Evolutionary conservation across 1,140 invertebrate species (phyloP).

Genomic region (Drosophila kohkoa): DNA sequence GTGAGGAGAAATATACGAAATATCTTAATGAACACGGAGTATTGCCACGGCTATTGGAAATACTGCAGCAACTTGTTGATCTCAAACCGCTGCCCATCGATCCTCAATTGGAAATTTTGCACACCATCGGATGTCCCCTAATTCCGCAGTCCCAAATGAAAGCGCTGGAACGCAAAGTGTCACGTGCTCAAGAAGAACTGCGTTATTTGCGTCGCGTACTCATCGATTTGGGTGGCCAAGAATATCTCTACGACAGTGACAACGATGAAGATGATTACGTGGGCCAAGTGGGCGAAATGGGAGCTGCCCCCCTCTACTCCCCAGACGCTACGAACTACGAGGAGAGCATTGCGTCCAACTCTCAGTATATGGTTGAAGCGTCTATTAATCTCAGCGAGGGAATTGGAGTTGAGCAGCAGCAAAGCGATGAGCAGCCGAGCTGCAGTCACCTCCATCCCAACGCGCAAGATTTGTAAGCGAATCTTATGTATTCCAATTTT

Average conservation of each 20-base stretch:
- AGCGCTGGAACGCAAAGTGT: constrained; percentile 60
- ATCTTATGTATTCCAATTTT: neutral
- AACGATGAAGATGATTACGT: constrained; percentile 62
- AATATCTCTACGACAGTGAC: constrained; percentile 62
- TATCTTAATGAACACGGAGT: constrained; percentile 50
- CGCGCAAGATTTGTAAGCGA: constrained; percentile 11
- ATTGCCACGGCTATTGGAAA: constrained; percentile 50
- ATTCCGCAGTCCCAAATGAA: constrained; percentile 73
- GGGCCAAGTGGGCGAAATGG: constrained; percentile 32
- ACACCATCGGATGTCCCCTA: constrained; percentile 54
- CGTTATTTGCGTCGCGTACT: constrained; percentile 59
- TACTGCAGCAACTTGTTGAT: constrained; percentile 50
- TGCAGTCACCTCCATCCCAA: constrained; percentile 22
- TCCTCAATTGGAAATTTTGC: constrained; percentile 56
- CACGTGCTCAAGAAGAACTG: constrained; percentile 64
- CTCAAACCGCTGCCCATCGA: constrained; percentile 52
- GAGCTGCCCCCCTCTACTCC: neutral
- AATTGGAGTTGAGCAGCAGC: neutral
- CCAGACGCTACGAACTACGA: neutral
- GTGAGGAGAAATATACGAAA: constrained; percentile 48
- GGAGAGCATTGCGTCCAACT: neutral
- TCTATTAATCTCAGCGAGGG: neutral
- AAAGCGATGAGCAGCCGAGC: constrained; percentile 29
- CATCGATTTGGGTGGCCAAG: constrained; percentile 46
- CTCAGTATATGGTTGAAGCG: constrained; percentile 10